These are phyloP conservation scores for Gambusia affinis DNA, from an alignment of 2,113 vertebrate species.

Conservation along the genomic window DNA sequence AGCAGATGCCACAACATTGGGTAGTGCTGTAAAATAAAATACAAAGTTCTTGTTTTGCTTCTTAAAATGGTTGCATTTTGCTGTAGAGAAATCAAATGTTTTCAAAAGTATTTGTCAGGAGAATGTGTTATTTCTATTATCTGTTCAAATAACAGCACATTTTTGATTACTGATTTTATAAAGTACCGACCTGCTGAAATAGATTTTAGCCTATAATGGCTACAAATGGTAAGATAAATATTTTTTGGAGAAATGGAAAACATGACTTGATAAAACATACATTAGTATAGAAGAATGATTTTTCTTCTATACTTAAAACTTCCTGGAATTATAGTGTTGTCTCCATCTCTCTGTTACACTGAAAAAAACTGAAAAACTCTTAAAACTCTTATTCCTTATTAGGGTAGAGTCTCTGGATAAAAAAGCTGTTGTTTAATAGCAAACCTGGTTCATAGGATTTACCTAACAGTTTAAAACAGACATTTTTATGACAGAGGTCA, in stretches of 20 bases:
- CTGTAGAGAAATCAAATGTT: neutral
- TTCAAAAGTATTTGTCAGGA: neutral
- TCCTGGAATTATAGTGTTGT: neutral
- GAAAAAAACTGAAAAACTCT: neutral
- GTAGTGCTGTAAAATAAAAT: too few species aligned
- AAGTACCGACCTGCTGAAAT: neutral
- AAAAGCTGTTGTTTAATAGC: neutral
- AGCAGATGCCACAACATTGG: constrained; percentile 22
- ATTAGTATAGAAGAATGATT: neutral
- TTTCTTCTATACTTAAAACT: neutral
- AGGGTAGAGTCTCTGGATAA: neutral
- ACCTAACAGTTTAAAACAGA: too few species aligned
- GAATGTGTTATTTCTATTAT: neutral
- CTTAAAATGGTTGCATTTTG: neutral
- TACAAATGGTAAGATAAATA: too few species aligned
- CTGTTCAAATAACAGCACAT: neutral
- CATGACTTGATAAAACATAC: neutral
- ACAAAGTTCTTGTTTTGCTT: neutral
- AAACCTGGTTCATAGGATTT: neutral
- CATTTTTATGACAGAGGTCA: too few species aligned
- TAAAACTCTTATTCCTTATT: neutral
- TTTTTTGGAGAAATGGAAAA: too few species aligned
- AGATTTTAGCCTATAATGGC: too few species aligned
- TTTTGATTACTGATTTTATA: neutral
- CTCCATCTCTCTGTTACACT: neutral